phyloP scores from a whole-genome alignment of 2,797 vertebrate genomes.

The Gobio occitaniae region DNA sequence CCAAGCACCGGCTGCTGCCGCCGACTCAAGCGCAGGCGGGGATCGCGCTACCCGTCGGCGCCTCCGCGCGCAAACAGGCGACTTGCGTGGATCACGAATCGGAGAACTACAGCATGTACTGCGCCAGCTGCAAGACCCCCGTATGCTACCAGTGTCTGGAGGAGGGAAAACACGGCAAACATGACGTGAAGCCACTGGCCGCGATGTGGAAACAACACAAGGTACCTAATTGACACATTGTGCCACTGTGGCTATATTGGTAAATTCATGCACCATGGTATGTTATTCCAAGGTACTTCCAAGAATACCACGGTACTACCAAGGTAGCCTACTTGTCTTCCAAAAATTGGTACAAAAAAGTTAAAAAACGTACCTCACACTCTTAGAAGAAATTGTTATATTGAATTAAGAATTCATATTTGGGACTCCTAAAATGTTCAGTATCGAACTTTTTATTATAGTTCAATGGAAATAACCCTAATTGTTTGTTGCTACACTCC shows the following conservation, averaged over 20 bases:
- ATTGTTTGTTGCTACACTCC: too few relatives aligned
- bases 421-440: too few relatives aligned
- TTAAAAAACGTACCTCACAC: not conserved
- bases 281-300: not conserved
- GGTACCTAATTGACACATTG: constrained; percentile 74
- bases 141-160: constrained; percentile 93
- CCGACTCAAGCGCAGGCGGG: constrained; percentile 64
- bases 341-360: not conserved
- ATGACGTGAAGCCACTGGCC: constrained; percentile 90
- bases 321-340: not conserved
- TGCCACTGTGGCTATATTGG: not conserved
- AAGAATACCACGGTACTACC: not conserved
- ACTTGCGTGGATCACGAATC: constrained; percentile 92
- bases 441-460: too few relatives aligned
- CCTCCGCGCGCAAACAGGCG: constrained; percentile 79
- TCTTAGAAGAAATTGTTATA: not conserved
- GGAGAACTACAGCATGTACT: constrained; percentile 95
- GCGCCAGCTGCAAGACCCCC: constrained; percentile 86
- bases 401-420: not conserved
- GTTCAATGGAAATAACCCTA: too few relatives aligned
- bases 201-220: constrained; percentile 98
- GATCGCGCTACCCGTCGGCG: constrained; percentile 65
- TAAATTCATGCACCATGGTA: not conserved
- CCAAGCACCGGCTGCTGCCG: constrained; percentile 90
- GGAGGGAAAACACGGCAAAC: constrained; percentile 88